A percentile compares a stretch with the other conserved stretches of the same genome.
These are phyloP conservation scores for Seira ritae DNA, from an alignment of 2,888 invertebrate genomes.

Conservation along the genomic window DNA sequence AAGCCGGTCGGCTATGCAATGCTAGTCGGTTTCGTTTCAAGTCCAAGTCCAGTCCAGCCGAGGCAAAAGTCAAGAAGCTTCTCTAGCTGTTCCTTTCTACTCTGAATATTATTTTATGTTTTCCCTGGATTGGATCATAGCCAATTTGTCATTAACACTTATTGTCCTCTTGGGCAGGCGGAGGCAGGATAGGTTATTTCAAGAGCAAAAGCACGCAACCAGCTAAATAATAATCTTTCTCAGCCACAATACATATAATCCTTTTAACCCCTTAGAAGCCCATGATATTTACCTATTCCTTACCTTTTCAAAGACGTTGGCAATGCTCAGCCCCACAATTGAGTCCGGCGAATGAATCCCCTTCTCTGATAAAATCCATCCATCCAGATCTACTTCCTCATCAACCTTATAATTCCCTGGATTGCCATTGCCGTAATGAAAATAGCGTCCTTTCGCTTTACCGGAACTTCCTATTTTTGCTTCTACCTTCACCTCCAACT, in stretches of 20 bases:
- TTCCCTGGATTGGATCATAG: neutral
- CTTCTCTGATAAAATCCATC: slow-evolving; percentile 78
- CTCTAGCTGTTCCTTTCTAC: no score
- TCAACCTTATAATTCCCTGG: neutral
- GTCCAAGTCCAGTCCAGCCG: neutral
- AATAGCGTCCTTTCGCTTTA: slow-evolving; percentile 5
- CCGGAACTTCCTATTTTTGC: slow-evolving; percentile 6
- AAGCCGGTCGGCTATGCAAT: no score
- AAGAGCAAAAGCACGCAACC: no score
- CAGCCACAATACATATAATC: no score
- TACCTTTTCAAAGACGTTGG: slow-evolving; percentile 70
- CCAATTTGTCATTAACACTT: neutral
- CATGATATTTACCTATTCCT: no score
- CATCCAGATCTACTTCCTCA: slow-evolving; percentile 78
- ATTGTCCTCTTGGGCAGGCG: no score
- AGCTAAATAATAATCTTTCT: no score
- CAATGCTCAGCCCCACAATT: slow-evolving; percentile 74
- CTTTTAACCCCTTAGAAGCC: no score
- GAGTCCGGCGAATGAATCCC: slow-evolving; percentile 82
- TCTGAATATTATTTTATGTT: neutral
- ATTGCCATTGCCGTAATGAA: neutral
- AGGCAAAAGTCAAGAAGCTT: no score
- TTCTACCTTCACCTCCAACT: neutral
- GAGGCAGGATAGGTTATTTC: neutral
- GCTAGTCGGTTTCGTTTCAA: no score